Evolutionary conservation across 2,113 vertebrate species (phyloP), one percentile per base, ranked within the genome.

Genomic region (Labrus mixtus): DNA sequence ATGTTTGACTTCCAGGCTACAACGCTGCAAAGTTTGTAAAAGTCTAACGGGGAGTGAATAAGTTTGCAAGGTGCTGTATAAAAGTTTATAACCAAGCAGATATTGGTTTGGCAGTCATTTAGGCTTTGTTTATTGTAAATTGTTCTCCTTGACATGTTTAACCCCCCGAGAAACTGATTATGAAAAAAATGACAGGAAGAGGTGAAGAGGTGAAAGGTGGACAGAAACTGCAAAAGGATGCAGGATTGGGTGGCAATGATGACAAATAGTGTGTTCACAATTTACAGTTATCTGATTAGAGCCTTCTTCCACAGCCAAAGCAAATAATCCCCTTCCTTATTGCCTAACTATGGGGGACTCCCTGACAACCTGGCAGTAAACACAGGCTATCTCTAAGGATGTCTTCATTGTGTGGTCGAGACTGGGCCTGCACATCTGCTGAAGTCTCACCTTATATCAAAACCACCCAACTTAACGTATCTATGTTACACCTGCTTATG

Each of bases 361-460:
- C 94, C 90, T 95, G 92, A 92, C 93, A 94, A 94, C 94, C 85
- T 16, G n/a, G 37, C 66, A 48, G 87, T 90, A 95, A 95, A 95
- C 93, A 94, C 74, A 85, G 56, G 58, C 80, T 83, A 91, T 94
- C 90, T 86, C 93, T 79, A 94, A 94, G 93, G 93, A 94, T 93
- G 91, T 91, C 82, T 91, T 90, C 88, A 93, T 92, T 93, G 91
- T 94, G 91, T 88, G 67, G 82, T 71, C 6, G 70, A 73, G 83
- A 88, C 79, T 77, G 76, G 81, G 87, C 76, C 70, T 78, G 76
- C 45, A 53, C 10, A 4, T 86, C 66, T 57, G 46, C 74, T 79
- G 57, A 70, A 76, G 79, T 81, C 90, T 90, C 86, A 82, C 68
- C 75, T 69, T 29, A 29, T 36, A 37, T 84, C 59, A 70, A 46